Evolutionary conservation across 2,797 vertebrate genomes (phyloP), one percentile per base, ranked within the genome.

Genomic region (Petrocephalus sullivani): DNA sequence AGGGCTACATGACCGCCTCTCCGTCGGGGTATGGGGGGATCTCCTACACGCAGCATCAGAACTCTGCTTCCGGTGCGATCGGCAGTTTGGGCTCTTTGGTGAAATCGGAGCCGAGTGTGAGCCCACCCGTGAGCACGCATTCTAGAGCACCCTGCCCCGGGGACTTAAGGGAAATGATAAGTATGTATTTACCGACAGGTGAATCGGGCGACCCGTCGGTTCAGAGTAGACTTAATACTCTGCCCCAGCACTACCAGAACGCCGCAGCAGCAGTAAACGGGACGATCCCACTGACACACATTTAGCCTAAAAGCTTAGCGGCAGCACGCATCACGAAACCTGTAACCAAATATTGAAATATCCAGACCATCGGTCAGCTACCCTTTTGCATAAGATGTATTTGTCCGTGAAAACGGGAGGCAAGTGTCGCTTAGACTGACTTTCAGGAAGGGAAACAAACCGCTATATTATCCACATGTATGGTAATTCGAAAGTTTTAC

Each of bases 81-180:
- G 97, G 97, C 67, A 96, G 97, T 10, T 92, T 98, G 81, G 97
- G 97, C 21, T 97, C 97, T 0, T 95, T 98, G 2, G 97, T 98
- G 49, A 98, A 98, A 91, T 97, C 97, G 0, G 97, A 99, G 95
- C 97, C 98, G 0, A 97, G 97, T 92, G 96, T 96, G 85, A 98
- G 98, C 92, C 97, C 97, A 0, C 97, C 96, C 2, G 96, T 97
- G 16, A 95, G 96, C 87, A 92, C 96, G 21, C 96, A 97, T 93
- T 93, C 97, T 91, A 94, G 97, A 91, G 89, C 97, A 83, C 96
- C 97, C 14, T 98, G 98, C 92, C 96, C 97, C 82, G 98, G 97
- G 92, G 98, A 99, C 95, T 96, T 99, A 94, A 95, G 98, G 91
- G 98, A 99, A 94, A 99, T 99, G 98, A 99, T 99, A 95, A 99